Conservation (phyloP, 2,113 vertebrate species). For the Jacana jacana region DNA sequence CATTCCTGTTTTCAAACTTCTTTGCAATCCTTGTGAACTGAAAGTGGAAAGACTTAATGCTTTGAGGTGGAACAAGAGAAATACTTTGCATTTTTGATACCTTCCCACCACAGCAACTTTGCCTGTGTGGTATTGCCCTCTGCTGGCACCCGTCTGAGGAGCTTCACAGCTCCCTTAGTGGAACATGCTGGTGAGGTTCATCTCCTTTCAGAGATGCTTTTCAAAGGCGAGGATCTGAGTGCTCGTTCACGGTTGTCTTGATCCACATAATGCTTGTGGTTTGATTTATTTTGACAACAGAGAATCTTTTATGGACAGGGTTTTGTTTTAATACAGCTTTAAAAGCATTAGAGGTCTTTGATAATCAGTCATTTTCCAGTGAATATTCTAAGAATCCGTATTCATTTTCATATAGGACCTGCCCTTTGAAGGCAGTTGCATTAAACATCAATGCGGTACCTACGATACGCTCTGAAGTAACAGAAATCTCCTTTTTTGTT, state of each 20-base stretch:
- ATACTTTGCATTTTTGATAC: not conserved
- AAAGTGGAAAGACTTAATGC: not conserved
- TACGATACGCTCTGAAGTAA: not conserved
- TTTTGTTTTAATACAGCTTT: not conserved
- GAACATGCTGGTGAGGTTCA: not conserved
- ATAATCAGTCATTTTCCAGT: not conserved
- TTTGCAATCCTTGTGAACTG: not conserved
- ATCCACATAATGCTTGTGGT: not conserved
- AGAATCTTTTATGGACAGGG: not conserved
- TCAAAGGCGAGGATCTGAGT: not conserved
- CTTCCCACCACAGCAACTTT: not conserved
- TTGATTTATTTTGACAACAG: not conserved
- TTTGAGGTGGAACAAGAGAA: not conserved
- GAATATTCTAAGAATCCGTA: not conserved
- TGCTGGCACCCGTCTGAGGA: not conserved
- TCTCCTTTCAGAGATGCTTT: not conserved
- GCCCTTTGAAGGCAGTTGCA: not conserved
- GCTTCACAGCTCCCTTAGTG: not conserved
- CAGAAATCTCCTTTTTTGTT: not conserved
- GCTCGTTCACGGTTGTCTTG: not conserved
- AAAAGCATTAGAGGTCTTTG: not conserved
- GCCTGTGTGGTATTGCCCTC: slow-evolving; percentile 27
- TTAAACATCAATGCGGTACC: not conserved
- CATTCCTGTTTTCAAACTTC: not conserved
- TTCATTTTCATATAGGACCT: not conserved